phyloP scores from a whole-genome alignment of 2,888 invertebrate genomes.

The Panorpa germanica region DNA sequence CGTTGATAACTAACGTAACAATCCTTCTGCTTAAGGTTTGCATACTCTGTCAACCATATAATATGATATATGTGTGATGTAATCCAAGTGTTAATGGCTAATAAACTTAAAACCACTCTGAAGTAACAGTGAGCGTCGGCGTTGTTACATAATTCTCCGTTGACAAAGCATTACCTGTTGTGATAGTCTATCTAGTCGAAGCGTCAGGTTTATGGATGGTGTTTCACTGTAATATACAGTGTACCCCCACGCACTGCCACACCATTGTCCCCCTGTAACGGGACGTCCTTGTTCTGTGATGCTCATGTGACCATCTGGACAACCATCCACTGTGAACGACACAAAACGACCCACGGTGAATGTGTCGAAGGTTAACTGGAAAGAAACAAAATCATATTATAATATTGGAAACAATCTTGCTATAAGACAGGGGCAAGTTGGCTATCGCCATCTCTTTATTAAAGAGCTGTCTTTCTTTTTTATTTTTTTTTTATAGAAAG shows the following conservation, averaged over 20 bases:
- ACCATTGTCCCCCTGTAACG: slow-evolving; percentile 61
- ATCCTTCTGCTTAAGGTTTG: no score
- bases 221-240: slow-evolving; percentile 74
- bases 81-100: no score
- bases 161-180: slow-evolving; percentile 56
- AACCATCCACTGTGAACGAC: slow-evolving; percentile 57
- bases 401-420: no score
- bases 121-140: no score
- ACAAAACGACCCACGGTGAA: slow-evolving; percentile 67
- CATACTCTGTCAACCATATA: no score
- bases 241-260: slow-evolving; percentile 68
- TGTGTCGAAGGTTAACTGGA: slow-evolving; percentile 68
- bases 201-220: slow-evolving; percentile 55
- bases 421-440: neutral
- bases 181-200: slow-evolving; percentile 46
- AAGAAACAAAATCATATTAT: slow-evolving; percentile 14
- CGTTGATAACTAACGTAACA: no score
- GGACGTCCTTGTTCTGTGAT: slow-evolving; percentile 54
- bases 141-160: no score
- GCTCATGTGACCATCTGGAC: slow-evolving; percentile 67
- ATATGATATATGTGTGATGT: no score
- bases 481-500: no score
- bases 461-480: neutral
- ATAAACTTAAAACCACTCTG: no score
- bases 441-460: slow-evolving; percentile 4